Evolutionary conservation across 35 echinoderm and acorn worm genomes (phyloP).

Genomic region (Hemicentrotus pulcherrimus): DNA sequence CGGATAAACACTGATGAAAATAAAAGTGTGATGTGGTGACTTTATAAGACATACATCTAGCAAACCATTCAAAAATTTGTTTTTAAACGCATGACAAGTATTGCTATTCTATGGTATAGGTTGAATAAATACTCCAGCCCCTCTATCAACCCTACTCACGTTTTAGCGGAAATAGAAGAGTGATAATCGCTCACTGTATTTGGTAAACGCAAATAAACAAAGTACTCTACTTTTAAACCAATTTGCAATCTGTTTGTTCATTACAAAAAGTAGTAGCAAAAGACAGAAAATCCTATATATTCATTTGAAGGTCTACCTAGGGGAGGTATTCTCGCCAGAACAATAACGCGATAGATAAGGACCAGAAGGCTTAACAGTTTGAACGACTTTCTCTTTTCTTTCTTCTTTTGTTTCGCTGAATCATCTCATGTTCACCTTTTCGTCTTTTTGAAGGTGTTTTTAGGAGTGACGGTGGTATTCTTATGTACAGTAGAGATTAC

Average conservation of each 20-base stretch:
- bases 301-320: neutral
- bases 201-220: conserved; percentile 41
- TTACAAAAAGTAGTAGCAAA: neutral
- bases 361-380: neutral
- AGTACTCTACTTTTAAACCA: conserved; percentile 47
- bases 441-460: neutral
- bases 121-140: too few relatives aligned
- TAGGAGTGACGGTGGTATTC: neutral
- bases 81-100: too few relatives aligned
- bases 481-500: conserved; percentile 9
- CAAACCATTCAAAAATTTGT: neutral
- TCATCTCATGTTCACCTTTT: neutral
- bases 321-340: neutral
- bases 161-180: neutral
- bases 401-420: neutral
- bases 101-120: neutral
- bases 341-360: neutral
- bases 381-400: neutral
- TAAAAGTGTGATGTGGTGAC: too few relatives aligned
- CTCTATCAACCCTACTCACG: neutral
- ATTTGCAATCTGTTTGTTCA: conserved; percentile 25
- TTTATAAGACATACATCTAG: neutral
- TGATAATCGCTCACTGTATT: conserved; percentile 22
- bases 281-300: conserved; percentile 29
- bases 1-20: too few relatives aligned